phyloP scores from a whole-genome alignment of 1,140 invertebrate genomes.

The Drosophila neocordata region DNA sequence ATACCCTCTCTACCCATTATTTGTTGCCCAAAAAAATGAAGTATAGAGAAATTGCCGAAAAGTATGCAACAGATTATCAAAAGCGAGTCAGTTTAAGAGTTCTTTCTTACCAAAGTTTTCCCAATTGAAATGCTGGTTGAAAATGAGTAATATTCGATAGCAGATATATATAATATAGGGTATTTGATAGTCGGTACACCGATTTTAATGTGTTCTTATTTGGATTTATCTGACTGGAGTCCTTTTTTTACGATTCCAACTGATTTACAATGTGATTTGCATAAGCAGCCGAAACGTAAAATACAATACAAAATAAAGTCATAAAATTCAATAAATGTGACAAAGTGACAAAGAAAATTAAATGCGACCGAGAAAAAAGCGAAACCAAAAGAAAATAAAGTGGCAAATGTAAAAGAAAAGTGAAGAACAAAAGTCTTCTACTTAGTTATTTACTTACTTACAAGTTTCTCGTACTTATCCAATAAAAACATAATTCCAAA shows the following conservation, averaged over 20 bases:
- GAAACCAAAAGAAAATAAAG: slow-evolving; percentile 13
- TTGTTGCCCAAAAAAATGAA: background rate
- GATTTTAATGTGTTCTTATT: background rate
- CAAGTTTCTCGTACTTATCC: slow-evolving; percentile 47
- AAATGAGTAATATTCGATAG: no score
- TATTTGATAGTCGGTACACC: background rate
- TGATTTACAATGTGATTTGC: slow-evolving; percentile 73
- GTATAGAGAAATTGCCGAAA: background rate
- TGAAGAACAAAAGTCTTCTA: background rate
- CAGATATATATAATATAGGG: background rate
- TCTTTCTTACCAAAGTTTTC: no score
- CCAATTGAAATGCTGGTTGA: no score
- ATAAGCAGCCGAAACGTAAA: slow-evolving; percentile 62
- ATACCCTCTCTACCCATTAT: background rate
- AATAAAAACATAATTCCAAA: slow-evolving; percentile 55
- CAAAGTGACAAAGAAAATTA: slow-evolving; percentile 72
- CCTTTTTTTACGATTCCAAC: slow-evolving; percentile 28
- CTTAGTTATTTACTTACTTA: slow-evolving; percentile 23
- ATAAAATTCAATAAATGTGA: slow-evolving; percentile 74
- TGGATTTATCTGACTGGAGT: slow-evolving; percentile 39
- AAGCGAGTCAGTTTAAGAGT: no score
- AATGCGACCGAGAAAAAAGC: slow-evolving; percentile 25
- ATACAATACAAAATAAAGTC: slow-evolving; percentile 50
- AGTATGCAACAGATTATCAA: background rate
- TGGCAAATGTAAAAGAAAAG: background rate